Evolutionary conservation across 35 echinoderm and acorn worm species (phyloP), one percentile per base, ranked within the genome.

Genomic region (Lytechinus pictus): DNA sequence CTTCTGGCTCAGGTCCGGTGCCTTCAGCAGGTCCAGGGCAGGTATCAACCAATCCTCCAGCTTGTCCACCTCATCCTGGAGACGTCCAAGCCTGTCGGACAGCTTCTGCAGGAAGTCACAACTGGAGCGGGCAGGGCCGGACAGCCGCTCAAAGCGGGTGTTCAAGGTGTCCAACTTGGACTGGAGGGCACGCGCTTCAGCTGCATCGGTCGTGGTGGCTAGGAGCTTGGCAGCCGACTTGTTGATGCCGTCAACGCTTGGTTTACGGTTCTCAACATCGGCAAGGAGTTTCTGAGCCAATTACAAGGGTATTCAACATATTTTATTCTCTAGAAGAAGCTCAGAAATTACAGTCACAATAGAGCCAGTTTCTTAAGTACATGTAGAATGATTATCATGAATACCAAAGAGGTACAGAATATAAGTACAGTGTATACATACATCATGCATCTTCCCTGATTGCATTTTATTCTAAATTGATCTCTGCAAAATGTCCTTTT

Each of bases 11-110:
- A 98, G 61, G 72, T 99, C 98, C 52, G 96, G 94, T 16, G 98
- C 96, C 86, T 99, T 95, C 54, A 99, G 92, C 4, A 94, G 54
- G 10, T 98, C 96, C 96, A 99, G 95, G 0, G 96, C 91, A 24
- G 98, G 98, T 27, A 99, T 95, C 6, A 99, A 94, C 98, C 98
- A 99, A 89, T 99, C 98, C 89, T 99, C 98, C 44, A 99, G 92
- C 53, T 86, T 92, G 87, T 99, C 98, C 12, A 98, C 96, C 72
- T 99, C 98, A 24, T 97, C 97, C 92, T 97, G 96, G 21, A 99
- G 86, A 54, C 96, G 94, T n/a, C 95, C 91, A 28, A 99, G 87
- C 54, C 94, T 87, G 93, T 99, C 97, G n/a, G 55, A 97, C 52
- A 99, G 92, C 27, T 58, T 88, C 96, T 98, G 98, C 44, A 97